Percentiles rank a stretch among this genome's conserved stretches.
These are phyloP conservation scores for Psilopogon haemacephalus DNA, from an alignment of 2,113 vertebrate species.

Conservation along the genomic window DNA sequence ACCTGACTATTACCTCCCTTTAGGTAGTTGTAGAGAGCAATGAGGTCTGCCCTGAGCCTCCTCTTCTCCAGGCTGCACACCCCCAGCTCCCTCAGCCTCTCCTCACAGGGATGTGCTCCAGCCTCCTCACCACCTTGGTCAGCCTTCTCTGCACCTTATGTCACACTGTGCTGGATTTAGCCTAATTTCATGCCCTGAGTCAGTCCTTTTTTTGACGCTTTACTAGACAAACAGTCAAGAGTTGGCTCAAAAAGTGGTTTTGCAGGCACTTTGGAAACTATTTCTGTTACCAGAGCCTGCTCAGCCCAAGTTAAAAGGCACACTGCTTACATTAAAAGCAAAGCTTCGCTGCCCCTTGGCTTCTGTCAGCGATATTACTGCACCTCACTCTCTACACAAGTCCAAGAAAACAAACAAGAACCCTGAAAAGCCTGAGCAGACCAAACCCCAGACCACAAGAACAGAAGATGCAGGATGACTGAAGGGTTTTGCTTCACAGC, in stretches of 20 bases:
- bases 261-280: background rate
- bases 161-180: background rate
- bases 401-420: background rate
- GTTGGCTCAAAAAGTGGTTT: background rate
- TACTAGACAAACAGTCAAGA: background rate
- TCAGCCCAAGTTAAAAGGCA: background rate
- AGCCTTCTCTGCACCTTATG: too few species aligned
- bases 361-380: background rate
- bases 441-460: background rate
- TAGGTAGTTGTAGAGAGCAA: too few species aligned
- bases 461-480: background rate
- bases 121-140: too few species aligned
- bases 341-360: background rate
- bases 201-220: background rate
- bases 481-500: background rate
- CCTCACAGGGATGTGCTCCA: too few species aligned
- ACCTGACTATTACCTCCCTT: too few species aligned
- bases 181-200: background rate
- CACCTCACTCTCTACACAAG: background rate
- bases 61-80: too few species aligned
- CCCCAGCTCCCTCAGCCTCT: too few species aligned
- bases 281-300: background rate
- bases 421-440: background rate
- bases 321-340: background rate
- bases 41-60: too few species aligned